Evolutionary conservation across 2,888 invertebrate genomes (phyloP), one percentile per base, ranked within the genome.

Genomic region (Cancer borealis): DNA sequence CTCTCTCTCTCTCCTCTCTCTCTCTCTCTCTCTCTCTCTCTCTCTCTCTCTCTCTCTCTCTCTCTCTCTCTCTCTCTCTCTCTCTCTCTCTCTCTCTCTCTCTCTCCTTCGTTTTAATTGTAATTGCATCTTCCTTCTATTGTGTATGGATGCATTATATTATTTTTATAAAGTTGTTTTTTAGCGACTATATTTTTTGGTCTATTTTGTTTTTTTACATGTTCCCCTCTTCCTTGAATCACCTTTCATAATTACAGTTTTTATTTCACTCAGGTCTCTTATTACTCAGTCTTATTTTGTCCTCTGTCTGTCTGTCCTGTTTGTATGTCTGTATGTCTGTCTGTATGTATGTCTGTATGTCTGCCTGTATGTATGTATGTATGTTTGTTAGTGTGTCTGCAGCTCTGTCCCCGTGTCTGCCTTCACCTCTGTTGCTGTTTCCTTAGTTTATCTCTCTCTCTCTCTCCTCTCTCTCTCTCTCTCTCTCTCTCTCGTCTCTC

Each of bases 401-500:
- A n/a, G 39, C 73, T 46, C 73, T 26, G 14, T 39, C 26, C 30
- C 79, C 26, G n/a, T 66, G 3, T 66, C 66, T 66, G 21, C 45
- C 66, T 66, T 45, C 66, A 45, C n/a, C 66, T 90, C n/a, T 91
- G 39, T 39, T 39, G 66, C 66, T 39, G 21, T 39, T 66, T 45
- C 73, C 39, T 39, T 39, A 39, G 39, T 39, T 39, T 39, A 39
- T 39, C 39, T 39, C 39, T 39, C 60, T 91, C 66, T 66, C 66
- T 91, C 91, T 66, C 45, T 60, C 91, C 54, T 54, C 60, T 91
- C 66, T 66, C 73, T 91, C 73, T 66, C 66, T 66, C 66, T 91
- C 91, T 45, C 66, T 90, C n/a, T 91, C 66, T 39, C 60, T 91
- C 66, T 39, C 39, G n/a, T 66, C 73, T 91, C 66, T 66, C 45